Conservation (phyloP, 2,797 vertebrate genomes). For the Cryptoblepharus egeriae region DNA sequence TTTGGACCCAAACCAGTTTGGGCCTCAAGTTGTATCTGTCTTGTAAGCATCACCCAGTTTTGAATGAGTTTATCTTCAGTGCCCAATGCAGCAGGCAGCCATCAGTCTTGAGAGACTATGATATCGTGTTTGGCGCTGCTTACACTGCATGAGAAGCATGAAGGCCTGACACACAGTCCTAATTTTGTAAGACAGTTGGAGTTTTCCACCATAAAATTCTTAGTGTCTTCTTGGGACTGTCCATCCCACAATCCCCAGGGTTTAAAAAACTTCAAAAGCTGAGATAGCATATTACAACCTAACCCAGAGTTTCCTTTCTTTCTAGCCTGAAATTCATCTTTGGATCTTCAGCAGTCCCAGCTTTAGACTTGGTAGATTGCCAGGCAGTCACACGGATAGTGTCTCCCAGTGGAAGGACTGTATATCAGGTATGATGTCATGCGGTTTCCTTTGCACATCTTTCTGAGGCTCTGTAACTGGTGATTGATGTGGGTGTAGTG, state of each 20-base stretch:
- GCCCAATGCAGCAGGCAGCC: too few relatives aligned
- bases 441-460: background rate
- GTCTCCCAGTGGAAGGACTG: slow-evolving; percentile 88
- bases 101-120: too few relatives aligned
- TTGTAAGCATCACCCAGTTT: background rate
- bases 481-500: too few relatives aligned
- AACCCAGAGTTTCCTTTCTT: background rate
- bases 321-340: slow-evolving; percentile 91
- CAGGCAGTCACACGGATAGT: slow-evolving; percentile 83
- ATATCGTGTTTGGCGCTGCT: too few relatives aligned
- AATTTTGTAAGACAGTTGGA: too few relatives aligned
- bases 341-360: slow-evolving; percentile 86
- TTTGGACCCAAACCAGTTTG: background rate
- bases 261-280: background rate
- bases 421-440: slow-evolving; percentile 84
- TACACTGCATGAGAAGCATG: too few relatives aligned
- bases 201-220: too few relatives aligned
- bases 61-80: background rate
- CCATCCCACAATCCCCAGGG: too few relatives aligned
- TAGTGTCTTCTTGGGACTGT: too few relatives aligned
- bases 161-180: too few relatives aligned
- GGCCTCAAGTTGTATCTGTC: background rate
- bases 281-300: background rate
- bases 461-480: background rate
- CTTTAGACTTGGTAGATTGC: slow-evolving; percentile 91